Conservation (phyloP, 2,797 vertebrate genomes). For the Fistularia tabacaria region DNA sequence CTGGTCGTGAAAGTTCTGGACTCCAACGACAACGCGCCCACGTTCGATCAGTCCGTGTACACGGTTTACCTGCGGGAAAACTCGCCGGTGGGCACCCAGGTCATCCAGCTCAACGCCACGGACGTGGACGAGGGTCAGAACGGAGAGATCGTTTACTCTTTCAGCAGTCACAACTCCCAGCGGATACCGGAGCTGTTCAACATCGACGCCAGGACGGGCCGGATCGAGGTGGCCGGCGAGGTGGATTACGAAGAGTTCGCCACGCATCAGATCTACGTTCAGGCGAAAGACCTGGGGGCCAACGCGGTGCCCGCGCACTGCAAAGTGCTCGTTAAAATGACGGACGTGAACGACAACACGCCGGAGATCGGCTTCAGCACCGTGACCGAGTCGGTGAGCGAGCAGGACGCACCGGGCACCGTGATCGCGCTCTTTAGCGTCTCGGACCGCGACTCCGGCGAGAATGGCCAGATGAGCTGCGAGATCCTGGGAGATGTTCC, state of each 20-base stretch:
- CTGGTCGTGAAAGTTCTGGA: slow-evolving; percentile 93
- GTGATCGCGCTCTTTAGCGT: slow-evolving; percentile 98
- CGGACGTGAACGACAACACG: slow-evolving; percentile 94
- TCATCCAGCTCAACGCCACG: slow-evolving; percentile 94
- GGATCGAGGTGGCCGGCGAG: slow-evolving; percentile 90
- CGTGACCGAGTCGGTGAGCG: slow-evolving; percentile 93
- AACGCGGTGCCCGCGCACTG: slow-evolving; percentile 97
- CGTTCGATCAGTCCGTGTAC: slow-evolving; percentile 94
- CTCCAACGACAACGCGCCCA: slow-evolving; percentile 96
- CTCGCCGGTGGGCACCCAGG: slow-evolving; percentile 88
- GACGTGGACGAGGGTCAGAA: slow-evolving; percentile 95
- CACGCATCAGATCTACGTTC: slow-evolving; percentile 92
- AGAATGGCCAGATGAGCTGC: slow-evolving; percentile 92
- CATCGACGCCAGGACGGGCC: slow-evolving; percentile 86
- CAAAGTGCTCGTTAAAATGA: slow-evolving; percentile 91
- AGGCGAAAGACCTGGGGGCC: slow-evolving; percentile 94
- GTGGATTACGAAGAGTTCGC: slow-evolving; percentile 95
- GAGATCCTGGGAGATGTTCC: slow-evolving; percentile 92
- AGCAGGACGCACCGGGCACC: slow-evolving; percentile 90
- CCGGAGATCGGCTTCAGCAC: slow-evolving; percentile 98
- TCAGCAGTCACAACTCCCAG: slow-evolving; percentile 90
- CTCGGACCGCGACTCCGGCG: slow-evolving; percentile 90
- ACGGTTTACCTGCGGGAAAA: slow-evolving; percentile 89
- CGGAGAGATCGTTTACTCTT: slow-evolving; percentile 93
- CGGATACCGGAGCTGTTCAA: slow-evolving; percentile 90